These are phyloP conservation scores for Takifugu flavidus DNA, from an alignment of 2,113 vertebrate species.

Conservation along the genomic window DNA sequence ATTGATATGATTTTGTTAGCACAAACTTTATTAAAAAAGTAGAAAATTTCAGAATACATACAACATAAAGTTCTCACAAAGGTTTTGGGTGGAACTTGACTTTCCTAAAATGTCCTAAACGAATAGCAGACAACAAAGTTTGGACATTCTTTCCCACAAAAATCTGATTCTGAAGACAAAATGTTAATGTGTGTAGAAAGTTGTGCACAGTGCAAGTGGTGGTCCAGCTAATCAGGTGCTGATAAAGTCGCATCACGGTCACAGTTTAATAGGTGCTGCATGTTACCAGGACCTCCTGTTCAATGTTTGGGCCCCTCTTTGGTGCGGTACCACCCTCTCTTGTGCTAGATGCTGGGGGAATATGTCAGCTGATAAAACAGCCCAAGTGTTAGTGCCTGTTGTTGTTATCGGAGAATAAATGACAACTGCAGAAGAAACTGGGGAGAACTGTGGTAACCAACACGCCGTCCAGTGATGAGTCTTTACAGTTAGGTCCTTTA, in stretches of 20 bases:
- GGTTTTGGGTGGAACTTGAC: slow-evolving; percentile 6
- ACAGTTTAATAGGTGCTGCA: slow-evolving; percentile 23
- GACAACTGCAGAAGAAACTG: slow-evolving; percentile 26
- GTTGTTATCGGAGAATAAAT: background rate
- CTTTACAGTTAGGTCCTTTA: slow-evolving; percentile 46
- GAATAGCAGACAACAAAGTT: slow-evolving; percentile 6
- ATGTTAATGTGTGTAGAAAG: slow-evolving; percentile 4
- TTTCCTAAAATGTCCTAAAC: slow-evolving; percentile 5
- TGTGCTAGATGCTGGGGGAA: slow-evolving; percentile 18
- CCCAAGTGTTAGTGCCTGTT: slow-evolving; percentile 10
- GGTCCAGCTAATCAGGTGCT: slow-evolving; percentile 20
- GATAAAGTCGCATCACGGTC: slow-evolving; percentile 29
- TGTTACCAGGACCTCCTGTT: no score
- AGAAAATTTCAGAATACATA: slow-evolving; percentile 9
- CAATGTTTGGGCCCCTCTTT: background rate
- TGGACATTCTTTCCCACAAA: slow-evolving; percentile 6
- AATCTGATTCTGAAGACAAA: slow-evolving; percentile 9
- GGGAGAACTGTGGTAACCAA: slow-evolving; percentile 23
- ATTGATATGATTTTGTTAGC: background rate
- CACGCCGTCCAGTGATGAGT: slow-evolving; percentile 52
- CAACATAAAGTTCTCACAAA: background rate
- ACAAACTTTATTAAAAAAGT: background rate
- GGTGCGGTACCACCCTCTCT: background rate
- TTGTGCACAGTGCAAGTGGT: slow-evolving; percentile 33
- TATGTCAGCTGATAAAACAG: slow-evolving; percentile 1